These are phyloP conservation scores for Drosophila littoralis DNA, from an alignment of 1,140 invertebrate genomes.

Conservation along the genomic window DNA sequence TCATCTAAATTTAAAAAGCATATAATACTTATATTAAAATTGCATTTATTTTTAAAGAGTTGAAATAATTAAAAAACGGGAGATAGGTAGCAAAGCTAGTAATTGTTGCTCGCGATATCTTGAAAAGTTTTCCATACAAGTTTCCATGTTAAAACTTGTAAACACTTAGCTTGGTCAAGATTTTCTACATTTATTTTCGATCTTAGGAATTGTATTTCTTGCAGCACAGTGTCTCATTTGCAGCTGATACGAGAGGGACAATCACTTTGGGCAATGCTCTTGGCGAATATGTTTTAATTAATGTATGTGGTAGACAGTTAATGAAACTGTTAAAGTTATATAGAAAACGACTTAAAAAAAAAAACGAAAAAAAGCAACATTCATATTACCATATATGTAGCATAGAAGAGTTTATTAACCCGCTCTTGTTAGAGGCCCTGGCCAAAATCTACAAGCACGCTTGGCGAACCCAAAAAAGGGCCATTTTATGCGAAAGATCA, in stretches of 20 bases:
- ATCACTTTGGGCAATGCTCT: constrained; percentile 53
- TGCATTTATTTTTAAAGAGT: too few relatives aligned
- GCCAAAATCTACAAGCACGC: constrained; percentile 26
- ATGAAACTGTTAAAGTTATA: constrained; percentile 82
- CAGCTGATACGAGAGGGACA: constrained; percentile 34
- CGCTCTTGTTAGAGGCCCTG: constrained; percentile 31
- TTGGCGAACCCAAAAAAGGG: constrained; percentile 67
- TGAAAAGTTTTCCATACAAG: too few relatives aligned
- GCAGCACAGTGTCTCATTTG: constrained; percentile 41
- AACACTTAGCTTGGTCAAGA: too few relatives aligned
- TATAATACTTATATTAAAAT: too few relatives aligned
- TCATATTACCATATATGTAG: constrained; percentile 67
- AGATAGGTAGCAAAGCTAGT: too few relatives aligned
- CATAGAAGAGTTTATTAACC: constrained; percentile 74
- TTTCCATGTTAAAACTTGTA: too few relatives aligned
- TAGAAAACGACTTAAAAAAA: constrained; percentile 43
- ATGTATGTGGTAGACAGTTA: constrained; percentile 69
- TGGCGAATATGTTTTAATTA: constrained; percentile 81
- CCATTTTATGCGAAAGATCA: constrained; percentile 58
- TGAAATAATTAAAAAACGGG: too few relatives aligned
- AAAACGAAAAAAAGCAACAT: background rate
- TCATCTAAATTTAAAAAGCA: too few relatives aligned
- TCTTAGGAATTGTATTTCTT: background rate
- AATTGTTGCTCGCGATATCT: too few relatives aligned
- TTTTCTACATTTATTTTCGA: too few relatives aligned